Conservation (phyloP, 2,888 invertebrate genomes). For the Theretra japonica region DNA sequence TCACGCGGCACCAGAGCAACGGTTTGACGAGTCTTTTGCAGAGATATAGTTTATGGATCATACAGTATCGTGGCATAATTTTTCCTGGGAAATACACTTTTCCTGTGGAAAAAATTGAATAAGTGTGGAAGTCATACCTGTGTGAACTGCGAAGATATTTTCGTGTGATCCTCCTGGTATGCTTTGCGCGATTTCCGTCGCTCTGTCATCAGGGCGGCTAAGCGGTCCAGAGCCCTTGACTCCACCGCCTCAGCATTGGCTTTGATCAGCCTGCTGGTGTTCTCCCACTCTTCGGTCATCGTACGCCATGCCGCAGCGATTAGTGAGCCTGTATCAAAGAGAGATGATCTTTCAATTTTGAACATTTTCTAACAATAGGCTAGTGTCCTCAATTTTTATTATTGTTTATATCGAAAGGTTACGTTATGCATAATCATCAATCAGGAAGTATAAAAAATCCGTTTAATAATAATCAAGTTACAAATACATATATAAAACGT, state of each 20-base stretch:
- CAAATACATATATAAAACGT: too few relatives aligned
- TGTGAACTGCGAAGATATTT: slow-evolving; percentile 91
- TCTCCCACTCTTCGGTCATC: slow-evolving; percentile 95
- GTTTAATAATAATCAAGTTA: too few relatives aligned
- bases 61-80: background rate
- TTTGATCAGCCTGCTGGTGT: slow-evolving; percentile 91
- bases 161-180: slow-evolving; percentile 95
- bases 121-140: slow-evolving; percentile 77
- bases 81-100: background rate
- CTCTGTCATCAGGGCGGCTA: slow-evolving; percentile 92
- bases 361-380: too few relatives aligned
- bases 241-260: slow-evolving; percentile 94
- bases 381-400: too few relatives aligned
- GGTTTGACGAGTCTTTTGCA: too few relatives aligned
- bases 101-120: background rate
- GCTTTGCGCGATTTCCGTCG: slow-evolving; percentile 93
- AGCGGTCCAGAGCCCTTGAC: slow-evolving; percentile 91
- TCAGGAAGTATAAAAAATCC: too few relatives aligned
- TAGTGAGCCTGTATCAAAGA: slow-evolving; percentile 81
- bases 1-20: too few relatives aligned
- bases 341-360: background rate
- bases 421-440: too few relatives aligned
- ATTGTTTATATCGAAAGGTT: too few relatives aligned
- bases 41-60: too few relatives aligned
- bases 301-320: slow-evolving; percentile 91